A percentile compares a stretch with the other conserved stretches of the same genome.
Conservation (phyloP, 2,797 vertebrate genomes). For the Platyrinchus mystaceus region DNA sequence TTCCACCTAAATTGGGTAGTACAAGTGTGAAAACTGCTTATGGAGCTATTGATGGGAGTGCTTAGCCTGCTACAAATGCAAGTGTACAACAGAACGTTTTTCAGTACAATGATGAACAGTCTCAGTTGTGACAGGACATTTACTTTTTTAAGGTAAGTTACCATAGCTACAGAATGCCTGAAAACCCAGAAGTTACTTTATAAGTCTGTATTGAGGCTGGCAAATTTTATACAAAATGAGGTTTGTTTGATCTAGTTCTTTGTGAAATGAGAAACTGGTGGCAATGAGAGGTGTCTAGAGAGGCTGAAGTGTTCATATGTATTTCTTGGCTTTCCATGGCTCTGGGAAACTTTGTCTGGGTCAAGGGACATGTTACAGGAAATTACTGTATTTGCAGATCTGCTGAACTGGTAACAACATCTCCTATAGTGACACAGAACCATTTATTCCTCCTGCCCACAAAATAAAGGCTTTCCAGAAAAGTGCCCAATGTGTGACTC, state of each 20-base stretch:
- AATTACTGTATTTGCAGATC: background rate
- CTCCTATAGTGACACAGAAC: background rate
- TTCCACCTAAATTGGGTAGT: constrained; percentile 49
- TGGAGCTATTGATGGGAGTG: background rate
- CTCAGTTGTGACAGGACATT: background rate
- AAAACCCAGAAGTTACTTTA: background rate
- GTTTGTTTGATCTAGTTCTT: background rate
- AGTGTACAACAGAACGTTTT: background rate
- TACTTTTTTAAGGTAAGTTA: background rate
- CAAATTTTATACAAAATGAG: background rate
- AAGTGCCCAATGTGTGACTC: background rate
- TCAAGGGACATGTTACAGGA: background rate
- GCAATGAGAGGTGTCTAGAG: background rate
- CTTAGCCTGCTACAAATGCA: background rate
- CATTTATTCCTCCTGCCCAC: background rate
- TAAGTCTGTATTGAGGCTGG: background rate
- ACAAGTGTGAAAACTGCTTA: constrained; percentile 64
- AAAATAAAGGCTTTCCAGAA: background rate
- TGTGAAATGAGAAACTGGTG: background rate
- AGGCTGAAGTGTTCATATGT: background rate
- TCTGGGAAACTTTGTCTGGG: background rate
- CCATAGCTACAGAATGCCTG: background rate
- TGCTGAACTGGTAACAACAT: background rate
- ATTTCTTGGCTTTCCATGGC: background rate
- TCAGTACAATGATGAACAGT: background rate